A percentile compares a stretch with the other conserved stretches of the same genome.
These are phyloP conservation scores for Oreohelix idahoensis DNA, from an alignment of 1,140 invertebrate species.

Conservation along the genomic window DNA sequence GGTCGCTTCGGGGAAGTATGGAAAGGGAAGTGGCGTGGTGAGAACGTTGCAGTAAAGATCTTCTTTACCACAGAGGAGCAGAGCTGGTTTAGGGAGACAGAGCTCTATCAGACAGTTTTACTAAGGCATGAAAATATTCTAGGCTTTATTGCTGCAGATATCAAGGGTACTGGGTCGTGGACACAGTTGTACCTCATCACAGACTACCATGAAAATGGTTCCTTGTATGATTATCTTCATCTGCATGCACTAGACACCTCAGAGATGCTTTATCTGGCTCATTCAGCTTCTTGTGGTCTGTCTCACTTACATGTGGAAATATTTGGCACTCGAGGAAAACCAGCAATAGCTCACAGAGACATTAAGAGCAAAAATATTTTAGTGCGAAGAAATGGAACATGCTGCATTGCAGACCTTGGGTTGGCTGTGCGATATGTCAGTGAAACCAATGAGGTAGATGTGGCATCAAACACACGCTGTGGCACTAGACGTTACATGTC, in stretches of 20 bases:
- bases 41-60: constrained; percentile 91
- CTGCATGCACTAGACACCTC: constrained; percentile 82
- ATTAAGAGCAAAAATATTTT: constrained; percentile 97
- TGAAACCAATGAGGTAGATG: constrained; percentile 57
- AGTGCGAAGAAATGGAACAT: constrained; percentile 88
- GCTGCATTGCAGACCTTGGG: constrained; percentile 96
- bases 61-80: constrained; percentile 91
- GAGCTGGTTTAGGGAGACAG: constrained; percentile 90
- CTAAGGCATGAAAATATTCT: constrained; percentile 94
- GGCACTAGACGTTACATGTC: constrained; percentile 92
- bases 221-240: constrained; percentile 92
- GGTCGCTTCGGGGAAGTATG: constrained; percentile 92
- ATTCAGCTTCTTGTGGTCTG: constrained; percentile 92
- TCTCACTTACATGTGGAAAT: constrained; percentile 80
- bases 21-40: constrained; percentile 88
- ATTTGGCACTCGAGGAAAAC: constrained; percentile 65
- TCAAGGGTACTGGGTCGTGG: no score
- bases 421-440: constrained; percentile 56
- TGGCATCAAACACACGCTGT: constrained; percentile 70
- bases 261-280: constrained; percentile 89
- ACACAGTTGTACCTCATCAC: constrained; percentile 90
- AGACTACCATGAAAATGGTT: constrained; percentile 93
- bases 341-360: constrained; percentile 90
- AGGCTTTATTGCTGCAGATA: no score
- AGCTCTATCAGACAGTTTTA: constrained; percentile 92